phyloP scores from a whole-genome alignment of 1,140 invertebrate genomes.

The Tetramorium parvispinum region DNA sequence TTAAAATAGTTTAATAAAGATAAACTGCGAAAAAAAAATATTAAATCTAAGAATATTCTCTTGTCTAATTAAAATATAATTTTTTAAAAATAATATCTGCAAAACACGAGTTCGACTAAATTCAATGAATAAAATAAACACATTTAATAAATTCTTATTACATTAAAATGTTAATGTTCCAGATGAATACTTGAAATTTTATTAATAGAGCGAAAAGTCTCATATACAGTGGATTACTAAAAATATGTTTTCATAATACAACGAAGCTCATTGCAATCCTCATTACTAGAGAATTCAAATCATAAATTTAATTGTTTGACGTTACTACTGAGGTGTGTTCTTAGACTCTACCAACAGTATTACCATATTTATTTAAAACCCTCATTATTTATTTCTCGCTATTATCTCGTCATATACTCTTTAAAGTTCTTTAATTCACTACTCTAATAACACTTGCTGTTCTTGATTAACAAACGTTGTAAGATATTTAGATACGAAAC shows the following conservation, averaged over 20 bases:
- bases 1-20: slow-evolving; percentile 22
- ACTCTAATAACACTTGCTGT: neutral
- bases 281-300: neutral
- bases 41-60: neutral
- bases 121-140: neutral
- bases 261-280: neutral
- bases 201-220: neutral
- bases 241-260: neutral
- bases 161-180: neutral
- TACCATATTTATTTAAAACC: neutral
- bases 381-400: neutral
- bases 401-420: neutral
- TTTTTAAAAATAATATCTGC: neutral
- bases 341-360: neutral
- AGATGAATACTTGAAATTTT: neutral
- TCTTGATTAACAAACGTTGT: neutral
- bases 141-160: neutral
- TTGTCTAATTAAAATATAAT: neutral
- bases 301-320: neutral
- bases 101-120: too few species aligned
- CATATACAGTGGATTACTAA: neutral
- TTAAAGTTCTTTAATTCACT: neutral
- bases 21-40: neutral
- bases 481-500: neutral
- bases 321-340: neutral